Conservation (phyloP, 2,888 invertebrate species). For the Standfussiana lucernea region DNA sequence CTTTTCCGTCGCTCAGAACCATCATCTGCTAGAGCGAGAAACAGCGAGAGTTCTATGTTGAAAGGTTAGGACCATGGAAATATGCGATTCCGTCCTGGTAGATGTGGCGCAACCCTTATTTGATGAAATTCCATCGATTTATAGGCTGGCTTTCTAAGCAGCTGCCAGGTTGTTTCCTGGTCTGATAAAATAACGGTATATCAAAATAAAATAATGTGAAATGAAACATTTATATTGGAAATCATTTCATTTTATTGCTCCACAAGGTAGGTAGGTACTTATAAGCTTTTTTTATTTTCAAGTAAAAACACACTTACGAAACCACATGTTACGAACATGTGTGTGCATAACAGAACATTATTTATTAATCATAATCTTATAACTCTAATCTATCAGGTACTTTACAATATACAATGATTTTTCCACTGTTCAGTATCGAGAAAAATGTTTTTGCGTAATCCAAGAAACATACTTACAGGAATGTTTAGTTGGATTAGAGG, state of each 20-base stretch:
- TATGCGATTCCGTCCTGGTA: too few relatives aligned
- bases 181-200: neutral
- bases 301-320: conserved; percentile 81
- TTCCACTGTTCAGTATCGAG: conserved; percentile 65
- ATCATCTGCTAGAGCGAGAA: neutral
- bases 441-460: conserved; percentile 68
- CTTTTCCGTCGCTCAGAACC: neutral
- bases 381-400: conserved; percentile 85
- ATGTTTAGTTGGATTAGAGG: conserved; percentile 72
- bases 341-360: conserved; percentile 83
- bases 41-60: too few relatives aligned
- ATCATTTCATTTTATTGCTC: conserved; percentile 86
- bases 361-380: conserved; percentile 72
- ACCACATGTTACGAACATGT: conserved; percentile 80
- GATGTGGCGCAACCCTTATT: neutral
- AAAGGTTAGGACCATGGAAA: too few relatives aligned
- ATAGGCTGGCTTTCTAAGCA: too few relatives aligned
- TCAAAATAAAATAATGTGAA: conserved; percentile 51
- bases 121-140: neutral
- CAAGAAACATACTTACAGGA: conserved; percentile 71
- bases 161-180: too few relatives aligned
- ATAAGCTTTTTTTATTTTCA: conserved; percentile 81
- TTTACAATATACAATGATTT: conserved; percentile 80
- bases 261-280: conserved; percentile 85
- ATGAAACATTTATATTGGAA: conserved; percentile 80